phyloP scores from a whole-genome alignment of 2,113 vertebrate species.

The Oryzias woworae region DNA sequence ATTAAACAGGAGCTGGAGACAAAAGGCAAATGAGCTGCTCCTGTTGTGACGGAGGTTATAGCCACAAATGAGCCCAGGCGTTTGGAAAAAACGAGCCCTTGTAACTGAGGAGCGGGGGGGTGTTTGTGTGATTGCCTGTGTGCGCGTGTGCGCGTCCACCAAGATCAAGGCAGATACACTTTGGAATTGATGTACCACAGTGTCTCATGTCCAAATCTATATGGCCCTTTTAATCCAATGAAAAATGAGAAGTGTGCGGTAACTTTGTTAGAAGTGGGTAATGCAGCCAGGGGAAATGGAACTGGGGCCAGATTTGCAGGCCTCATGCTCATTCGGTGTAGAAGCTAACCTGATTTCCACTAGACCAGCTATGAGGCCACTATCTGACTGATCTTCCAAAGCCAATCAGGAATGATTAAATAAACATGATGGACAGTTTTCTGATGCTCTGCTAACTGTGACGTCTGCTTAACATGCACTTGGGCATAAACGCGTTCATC shows the following conservation, averaged over 20 bases:
- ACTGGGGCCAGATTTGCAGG: slow-evolving; percentile 62
- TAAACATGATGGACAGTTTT: slow-evolving; percentile 66
- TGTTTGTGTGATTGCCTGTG: not conserved
- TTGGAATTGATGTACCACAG: slow-evolving; percentile 57
- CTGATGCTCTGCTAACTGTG: slow-evolving; percentile 41
- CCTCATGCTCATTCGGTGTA: slow-evolving; percentile 61
- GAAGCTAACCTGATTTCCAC: slow-evolving; percentile 68
- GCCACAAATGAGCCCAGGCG: slow-evolving; percentile 12
- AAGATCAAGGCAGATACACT: slow-evolving; percentile 41
- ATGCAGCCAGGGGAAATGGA: slow-evolving; percentile 70
- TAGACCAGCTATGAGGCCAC: slow-evolving; percentile 58
- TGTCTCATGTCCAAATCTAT: slow-evolving; percentile 69
- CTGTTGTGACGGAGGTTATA: slow-evolving; percentile 15
- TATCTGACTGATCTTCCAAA: slow-evolving; percentile 62
- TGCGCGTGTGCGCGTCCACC: slow-evolving; percentile 3
- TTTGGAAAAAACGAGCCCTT: slow-evolving; percentile 15
- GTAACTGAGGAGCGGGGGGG: slow-evolving; percentile 4
- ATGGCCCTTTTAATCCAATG: slow-evolving; percentile 73
- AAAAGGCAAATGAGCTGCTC: slow-evolving; percentile 51
- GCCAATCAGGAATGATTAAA: slow-evolving; percentile 67
- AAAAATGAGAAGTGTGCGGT: slow-evolving; percentile 72
- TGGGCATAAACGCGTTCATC: not conserved
- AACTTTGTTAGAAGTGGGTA: slow-evolving; percentile 75
- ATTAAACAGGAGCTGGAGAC: slow-evolving; percentile 36
- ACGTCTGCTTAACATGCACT: slow-evolving; percentile 41